A percentile compares a stretch with the other conserved stretches of the same genome.
These are phyloP conservation scores for Leptinotarsa defecta DNA, from an alignment of 1,140 invertebrate species.

Conservation along the genomic window DNA sequence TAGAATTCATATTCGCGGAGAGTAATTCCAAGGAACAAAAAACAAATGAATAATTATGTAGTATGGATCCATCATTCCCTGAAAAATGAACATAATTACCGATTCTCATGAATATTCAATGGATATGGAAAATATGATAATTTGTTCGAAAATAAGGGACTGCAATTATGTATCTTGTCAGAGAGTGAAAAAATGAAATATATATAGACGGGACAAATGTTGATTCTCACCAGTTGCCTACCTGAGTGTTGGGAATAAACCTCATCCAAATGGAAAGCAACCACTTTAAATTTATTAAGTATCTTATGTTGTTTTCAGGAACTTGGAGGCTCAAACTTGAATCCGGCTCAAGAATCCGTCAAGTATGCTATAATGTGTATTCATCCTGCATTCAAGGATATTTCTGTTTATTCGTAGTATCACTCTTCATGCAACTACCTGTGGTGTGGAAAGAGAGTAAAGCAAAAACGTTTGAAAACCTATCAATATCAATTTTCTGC, in stretches of 20 bases:
- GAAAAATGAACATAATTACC: neutral
- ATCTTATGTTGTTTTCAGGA: neutral
- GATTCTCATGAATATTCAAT: neutral
- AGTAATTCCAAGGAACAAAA: no score
- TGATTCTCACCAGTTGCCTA: neutral
- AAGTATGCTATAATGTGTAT: neutral
- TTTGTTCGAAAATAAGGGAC: neutral
- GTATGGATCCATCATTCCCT: no score
- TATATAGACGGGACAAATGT: neutral
- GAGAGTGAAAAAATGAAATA: neutral
- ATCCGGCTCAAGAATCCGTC: neutral
- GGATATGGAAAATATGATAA: neutral
- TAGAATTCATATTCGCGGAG: no score
- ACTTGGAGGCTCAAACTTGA: conserved; percentile 10
- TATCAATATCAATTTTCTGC: conserved; percentile 9
- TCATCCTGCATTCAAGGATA: neutral
- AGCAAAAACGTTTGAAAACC: neutral
- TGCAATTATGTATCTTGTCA: no score
- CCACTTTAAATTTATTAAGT: conserved; percentile 6
- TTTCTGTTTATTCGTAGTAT: neutral
- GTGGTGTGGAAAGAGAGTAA: neutral
- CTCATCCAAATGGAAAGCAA: conserved; percentile 6
- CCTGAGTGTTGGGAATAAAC: no score
- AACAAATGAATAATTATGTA: no score
- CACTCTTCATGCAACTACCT: neutral